Evolutionary conservation across 2,797 vertebrate genomes (phyloP).

Genomic region (Limosa lapponica): DNA sequence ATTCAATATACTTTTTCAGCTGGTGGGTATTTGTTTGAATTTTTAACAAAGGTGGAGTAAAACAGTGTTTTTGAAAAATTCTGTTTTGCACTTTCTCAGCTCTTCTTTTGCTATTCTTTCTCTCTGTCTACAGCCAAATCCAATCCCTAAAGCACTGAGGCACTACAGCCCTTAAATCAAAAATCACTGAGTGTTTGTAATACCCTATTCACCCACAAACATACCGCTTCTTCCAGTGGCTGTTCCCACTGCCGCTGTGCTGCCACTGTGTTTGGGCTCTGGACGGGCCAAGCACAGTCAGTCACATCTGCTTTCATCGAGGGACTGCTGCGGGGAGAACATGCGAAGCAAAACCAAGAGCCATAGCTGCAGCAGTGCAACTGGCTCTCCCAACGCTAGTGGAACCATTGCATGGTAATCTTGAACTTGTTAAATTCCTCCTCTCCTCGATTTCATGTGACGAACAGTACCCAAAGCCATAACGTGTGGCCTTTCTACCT

Average conservation of each 20-base stretch:
- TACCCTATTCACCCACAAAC: neutral
- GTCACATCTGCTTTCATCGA: neutral
- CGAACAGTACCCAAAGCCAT: neutral
- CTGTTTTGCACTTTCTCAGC: neutral
- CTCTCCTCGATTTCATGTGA: neutral
- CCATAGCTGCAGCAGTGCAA: neutral
- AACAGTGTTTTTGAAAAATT: neutral
- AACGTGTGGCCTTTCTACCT: neutral
- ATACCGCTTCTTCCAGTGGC: neutral
- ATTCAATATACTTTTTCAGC: slow-evolving; percentile 65
- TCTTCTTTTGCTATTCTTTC: slow-evolving; percentile 9
- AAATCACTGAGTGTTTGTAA: neutral
- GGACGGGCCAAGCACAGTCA: neutral
- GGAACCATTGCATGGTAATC: neutral
- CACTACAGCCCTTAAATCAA: neutral
- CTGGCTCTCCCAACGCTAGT: neutral
- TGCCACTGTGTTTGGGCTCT: neutral
- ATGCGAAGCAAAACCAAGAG: fast-evolving
- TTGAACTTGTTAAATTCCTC: neutral
- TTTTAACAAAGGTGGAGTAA: slow-evolving; percentile 43
- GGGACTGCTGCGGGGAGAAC: neutral
- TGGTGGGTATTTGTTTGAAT: slow-evolving; percentile 55
- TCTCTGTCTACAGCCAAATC: neutral
- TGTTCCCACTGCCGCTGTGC: neutral
- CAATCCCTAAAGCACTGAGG: neutral